Evolutionary conservation across 2,888 invertebrate species (phyloP).

Genomic region (Rhagium mordax): DNA sequence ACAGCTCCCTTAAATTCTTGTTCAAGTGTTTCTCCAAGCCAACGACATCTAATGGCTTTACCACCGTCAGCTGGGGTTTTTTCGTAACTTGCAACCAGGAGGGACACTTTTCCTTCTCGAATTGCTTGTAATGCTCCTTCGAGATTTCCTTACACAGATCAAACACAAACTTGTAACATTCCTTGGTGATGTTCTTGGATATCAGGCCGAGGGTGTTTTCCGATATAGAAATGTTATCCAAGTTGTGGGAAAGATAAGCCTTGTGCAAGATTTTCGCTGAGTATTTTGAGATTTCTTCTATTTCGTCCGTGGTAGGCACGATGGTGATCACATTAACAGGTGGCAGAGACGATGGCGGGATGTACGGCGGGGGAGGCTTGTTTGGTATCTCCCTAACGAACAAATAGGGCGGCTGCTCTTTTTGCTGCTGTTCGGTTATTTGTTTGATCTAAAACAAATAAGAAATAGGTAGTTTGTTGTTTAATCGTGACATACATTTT

Average conservation of each 20-base stretch:
- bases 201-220: slow-evolving; percentile 60
- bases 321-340: slow-evolving; percentile 60
- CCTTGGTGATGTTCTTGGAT: slow-evolving; percentile 65
- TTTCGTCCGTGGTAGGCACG: slow-evolving; percentile 70
- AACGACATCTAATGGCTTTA: slow-evolving; percentile 70
- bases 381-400: slow-evolving; percentile 81
- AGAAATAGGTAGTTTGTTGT: not conserved
- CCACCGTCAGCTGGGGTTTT: slow-evolving; percentile 66
- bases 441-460: slow-evolving; percentile 72
- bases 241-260: slow-evolving; percentile 65
- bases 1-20: slow-evolving; percentile 72
- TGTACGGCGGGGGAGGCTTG: slow-evolving; percentile 84
- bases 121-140: slow-evolving; percentile 70
- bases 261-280: slow-evolving; percentile 70
- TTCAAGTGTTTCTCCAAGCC: slow-evolving; percentile 71
- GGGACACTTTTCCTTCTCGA: slow-evolving; percentile 69
- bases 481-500: too few relatives aligned
- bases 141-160: slow-evolving; percentile 77
- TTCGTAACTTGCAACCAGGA: slow-evolving; percentile 71
- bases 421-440: slow-evolving; percentile 69
- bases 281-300: slow-evolving; percentile 69
- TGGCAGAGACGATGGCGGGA: slow-evolving; percentile 72
- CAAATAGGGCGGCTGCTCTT: slow-evolving; percentile 68
- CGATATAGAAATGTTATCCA: slow-evolving; percentile 63
- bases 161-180: slow-evolving; percentile 75